Percentiles rank a stretch among this genome's conserved stretches.
Evolutionary conservation across 1,140 invertebrate genomes (phyloP).

Genomic region (Zaprionus taronus): DNA sequence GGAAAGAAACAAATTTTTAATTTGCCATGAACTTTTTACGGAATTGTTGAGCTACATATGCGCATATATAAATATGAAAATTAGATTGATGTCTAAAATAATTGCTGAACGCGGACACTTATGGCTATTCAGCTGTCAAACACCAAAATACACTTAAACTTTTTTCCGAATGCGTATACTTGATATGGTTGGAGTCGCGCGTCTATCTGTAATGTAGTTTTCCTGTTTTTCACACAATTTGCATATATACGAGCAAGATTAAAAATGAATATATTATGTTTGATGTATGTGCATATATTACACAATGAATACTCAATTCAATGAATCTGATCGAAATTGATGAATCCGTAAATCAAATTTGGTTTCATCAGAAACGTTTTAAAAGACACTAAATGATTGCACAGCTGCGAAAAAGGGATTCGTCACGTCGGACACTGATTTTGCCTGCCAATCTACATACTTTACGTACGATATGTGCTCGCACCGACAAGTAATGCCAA

Average conservation of each 20-base stretch:
- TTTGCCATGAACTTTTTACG: neutral
- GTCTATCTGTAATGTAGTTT: neutral
- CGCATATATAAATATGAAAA: neutral
- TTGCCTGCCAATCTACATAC: neutral
- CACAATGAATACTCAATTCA: neutral
- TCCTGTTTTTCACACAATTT: neutral
- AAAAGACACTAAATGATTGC: neutral
- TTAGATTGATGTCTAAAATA: neutral
- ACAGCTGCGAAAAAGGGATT: neutral
- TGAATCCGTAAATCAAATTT: neutral
- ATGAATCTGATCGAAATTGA: neutral
- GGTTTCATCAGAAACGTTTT: neutral
- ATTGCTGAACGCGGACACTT: neutral
- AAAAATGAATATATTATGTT: neutral
- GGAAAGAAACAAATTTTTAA: neutral
- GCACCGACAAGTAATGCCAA: slow-evolving; percentile 22
- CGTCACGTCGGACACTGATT: neutral
- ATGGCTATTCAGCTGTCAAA: neutral
- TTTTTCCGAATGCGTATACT: neutral
- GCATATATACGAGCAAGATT: neutral
- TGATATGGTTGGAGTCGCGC: neutral
- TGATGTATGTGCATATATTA: neutral
- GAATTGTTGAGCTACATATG: neutral
- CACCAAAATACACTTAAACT: neutral
- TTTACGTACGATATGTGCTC: slow-evolving; percentile 21